Base-by-base conservation (phyloP, 2,888 invertebrate genomes). In the Campopleginae sp. region DNA sequence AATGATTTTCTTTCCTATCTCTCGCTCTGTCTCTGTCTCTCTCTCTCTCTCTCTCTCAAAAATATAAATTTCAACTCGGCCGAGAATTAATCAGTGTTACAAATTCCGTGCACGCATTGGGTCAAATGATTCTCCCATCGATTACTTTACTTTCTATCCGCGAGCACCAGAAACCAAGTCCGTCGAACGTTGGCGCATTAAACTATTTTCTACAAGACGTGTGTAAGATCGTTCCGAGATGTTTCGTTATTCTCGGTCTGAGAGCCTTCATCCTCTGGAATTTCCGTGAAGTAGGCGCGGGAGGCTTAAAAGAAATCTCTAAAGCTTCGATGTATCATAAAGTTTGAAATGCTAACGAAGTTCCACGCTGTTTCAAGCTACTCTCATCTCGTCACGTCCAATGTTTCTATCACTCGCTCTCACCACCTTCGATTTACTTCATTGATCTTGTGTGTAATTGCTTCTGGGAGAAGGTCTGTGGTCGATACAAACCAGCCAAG, bases 401-500 rank as follows among this genome's bases (percentile, higher is more conserved):
- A 75, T 54, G 44, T 31, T 75, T 84, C 63, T 76, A 77, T 84
- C 65, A 66, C 63, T 68, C 46, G 76, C 71, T 61, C 70, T 85
- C 82, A 58, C 78, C 84, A 87, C 86, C 86, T 86, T 82, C 85
- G 88, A 88, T 86, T 82, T 75, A 80, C 80, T 80, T 85, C 65
- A 75, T 84, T 80, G 87, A 87, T 87, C 86, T 75, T 27, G 80
- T 23, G 71, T 19, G 61, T 88, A 88, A 88, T 88, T 87, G 85
- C 87, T 83, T 85, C 86, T 84, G 61, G 83, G 86, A 86, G 86
- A 78, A 81, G 86, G 84, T 78, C 63, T 80, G 82, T 76, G 46
- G 84, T 88, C 88, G 58, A 31, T 71, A 48, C 46, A 27, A 51
- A 68, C 72, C 65, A 79, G 14, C 58, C 1, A 14, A 14, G 27